A percentile compares a stretch with the other conserved stretches of the same genome.
Evolutionary conservation across 2,888 invertebrate genomes (phyloP).

Genomic region (Carcina quercana): DNA sequence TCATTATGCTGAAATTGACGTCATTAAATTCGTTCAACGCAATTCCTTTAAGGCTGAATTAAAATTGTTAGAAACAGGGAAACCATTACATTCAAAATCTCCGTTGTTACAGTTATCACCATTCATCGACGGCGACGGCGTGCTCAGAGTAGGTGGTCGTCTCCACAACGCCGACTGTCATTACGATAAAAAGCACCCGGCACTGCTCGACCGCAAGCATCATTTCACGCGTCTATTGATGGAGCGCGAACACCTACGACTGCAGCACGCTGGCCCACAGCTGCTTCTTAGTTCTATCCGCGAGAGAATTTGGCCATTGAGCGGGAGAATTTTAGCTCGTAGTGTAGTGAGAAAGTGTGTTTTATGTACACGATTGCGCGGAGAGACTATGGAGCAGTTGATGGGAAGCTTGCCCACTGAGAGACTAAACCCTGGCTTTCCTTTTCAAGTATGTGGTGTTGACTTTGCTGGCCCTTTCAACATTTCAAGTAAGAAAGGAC

Average conservation of each 20-base stretch:
- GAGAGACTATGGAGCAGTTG: neutral
- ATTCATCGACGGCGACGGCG: neutral
- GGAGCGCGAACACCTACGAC: neutral
- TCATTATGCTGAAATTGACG: neutral
- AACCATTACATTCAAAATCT: neutral
- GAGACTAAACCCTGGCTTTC: neutral
- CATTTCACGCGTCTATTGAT: neutral
- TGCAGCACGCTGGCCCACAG: neutral
- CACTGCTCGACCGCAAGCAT: neutral
- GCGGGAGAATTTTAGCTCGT: neutral
- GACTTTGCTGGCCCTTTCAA: neutral
- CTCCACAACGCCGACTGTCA: neutral
- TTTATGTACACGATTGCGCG: neutral
- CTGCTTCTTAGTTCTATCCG: neutral
- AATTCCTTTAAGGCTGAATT: neutral
- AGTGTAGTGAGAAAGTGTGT: neutral
- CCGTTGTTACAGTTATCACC: neutral
- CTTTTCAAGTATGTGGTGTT: neutral
- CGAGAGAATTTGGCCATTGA: neutral
- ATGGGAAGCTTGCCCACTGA: neutral
- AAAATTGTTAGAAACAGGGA: neutral
- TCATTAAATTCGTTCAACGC: neutral
- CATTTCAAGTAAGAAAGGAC: neutral
- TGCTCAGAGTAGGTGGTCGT: neutral
- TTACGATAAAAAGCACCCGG: neutral